Conservation (phyloP, 2,797 vertebrate species). For the Loriculus beryllinus region DNA sequence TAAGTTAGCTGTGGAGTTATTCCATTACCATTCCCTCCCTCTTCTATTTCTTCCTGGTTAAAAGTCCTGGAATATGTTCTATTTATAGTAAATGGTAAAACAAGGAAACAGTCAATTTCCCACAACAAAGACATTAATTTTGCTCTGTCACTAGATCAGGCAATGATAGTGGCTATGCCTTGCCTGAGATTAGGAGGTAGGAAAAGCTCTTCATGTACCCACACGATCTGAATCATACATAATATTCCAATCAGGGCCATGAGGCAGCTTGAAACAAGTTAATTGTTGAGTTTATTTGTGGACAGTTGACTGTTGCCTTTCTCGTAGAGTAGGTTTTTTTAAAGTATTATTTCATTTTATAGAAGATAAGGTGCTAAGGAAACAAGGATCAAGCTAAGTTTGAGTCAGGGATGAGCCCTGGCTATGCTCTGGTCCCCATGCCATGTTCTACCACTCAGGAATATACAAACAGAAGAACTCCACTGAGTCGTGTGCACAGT, state of each 20-base stretch:
- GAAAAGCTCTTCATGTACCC: not conserved
- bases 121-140: rapidly evolving
- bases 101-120: not conserved
- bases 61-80: not conserved
- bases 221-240: rapidly evolving
- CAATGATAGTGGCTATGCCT: rapidly evolving
- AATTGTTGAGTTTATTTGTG: not conserved
- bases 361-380: not conserved
- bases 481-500: rapidly evolving
- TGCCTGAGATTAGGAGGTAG: not conserved
- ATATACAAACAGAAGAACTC: not conserved
- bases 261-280: not conserved
- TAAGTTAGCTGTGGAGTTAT: not conserved
- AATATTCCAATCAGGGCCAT: no score
- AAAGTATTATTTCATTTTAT: not conserved
- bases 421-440: not conserved
- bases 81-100: not conserved
- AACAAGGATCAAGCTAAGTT: not conserved
- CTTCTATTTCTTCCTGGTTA: not conserved
- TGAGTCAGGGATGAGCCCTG: not conserved
- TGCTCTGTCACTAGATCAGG: not conserved
- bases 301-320: not conserved
- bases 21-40: not conserved
- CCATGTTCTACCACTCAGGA: not conserved
- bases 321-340: not conserved